phyloP scores from a whole-genome alignment of 2,888 invertebrate species.

The Lordiphosa andalusiaca region DNA sequence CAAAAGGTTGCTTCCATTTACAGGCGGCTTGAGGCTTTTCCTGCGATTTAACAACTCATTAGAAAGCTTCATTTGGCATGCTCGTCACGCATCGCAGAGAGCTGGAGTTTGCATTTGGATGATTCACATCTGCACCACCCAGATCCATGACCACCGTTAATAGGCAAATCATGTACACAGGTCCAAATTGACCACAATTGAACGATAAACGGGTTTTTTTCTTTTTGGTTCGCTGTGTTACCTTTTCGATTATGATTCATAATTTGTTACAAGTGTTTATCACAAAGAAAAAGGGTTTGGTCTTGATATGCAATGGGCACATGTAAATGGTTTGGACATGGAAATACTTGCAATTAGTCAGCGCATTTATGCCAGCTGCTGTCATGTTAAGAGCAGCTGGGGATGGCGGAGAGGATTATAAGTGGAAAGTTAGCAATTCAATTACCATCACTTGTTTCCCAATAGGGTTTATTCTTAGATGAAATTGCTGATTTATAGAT shows the following conservation, averaged over 20 bases:
- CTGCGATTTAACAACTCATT: slow-evolving; percentile 48
- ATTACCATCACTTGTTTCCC: no score
- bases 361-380: slow-evolving; percentile 30
- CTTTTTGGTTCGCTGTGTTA: slow-evolving; percentile 40
- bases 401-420: no score
- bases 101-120: slow-evolving; percentile 42
- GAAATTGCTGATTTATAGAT: no score
- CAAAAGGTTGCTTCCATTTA: slow-evolving; percentile 20
- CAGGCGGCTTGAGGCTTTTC: slow-evolving; percentile 29
- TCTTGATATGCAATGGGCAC: slow-evolving; percentile 49
- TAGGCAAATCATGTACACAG: slow-evolving; percentile 68
- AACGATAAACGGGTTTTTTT: slow-evolving; percentile 51
- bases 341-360: slow-evolving; percentile 57
- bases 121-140: slow-evolving; percentile 55
- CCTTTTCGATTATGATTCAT: slow-evolving; percentile 63
- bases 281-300: slow-evolving; percentile 63
- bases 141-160: slow-evolving; percentile 43
- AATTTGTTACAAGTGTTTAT: slow-evolving; percentile 69
- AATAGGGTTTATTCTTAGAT: no score
- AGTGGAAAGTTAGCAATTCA: no score
- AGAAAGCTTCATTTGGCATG: slow-evolving; percentile 54
- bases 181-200: slow-evolving; percentile 22
- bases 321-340: slow-evolving; percentile 45
- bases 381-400: not conserved
- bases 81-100: slow-evolving; percentile 44